A percentile compares a stretch with the other conserved stretches of the same genome.
These are phyloP conservation scores for Pseudomyrmex pallidus DNA, from an alignment of 1,140 invertebrate genomes.

Conservation along the genomic window DNA sequence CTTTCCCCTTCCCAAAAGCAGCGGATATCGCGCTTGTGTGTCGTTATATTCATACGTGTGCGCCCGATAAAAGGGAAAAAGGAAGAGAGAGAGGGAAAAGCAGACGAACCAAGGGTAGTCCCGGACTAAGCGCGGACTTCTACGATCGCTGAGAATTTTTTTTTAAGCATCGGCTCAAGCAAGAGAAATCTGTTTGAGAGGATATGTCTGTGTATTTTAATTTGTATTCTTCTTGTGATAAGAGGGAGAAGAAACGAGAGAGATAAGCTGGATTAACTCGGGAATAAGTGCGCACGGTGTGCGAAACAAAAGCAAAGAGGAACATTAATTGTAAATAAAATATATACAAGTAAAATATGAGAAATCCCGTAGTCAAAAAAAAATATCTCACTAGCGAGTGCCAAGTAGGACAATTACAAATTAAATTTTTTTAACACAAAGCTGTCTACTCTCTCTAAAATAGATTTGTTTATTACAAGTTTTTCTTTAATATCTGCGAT, in stretches of 20 bases:
- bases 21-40: constrained; percentile 66
- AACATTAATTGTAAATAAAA: constrained; percentile 1
- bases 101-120: constrained; percentile 7
- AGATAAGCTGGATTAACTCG: constrained; percentile 40
- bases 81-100: not conserved
- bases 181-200: constrained; percentile 31
- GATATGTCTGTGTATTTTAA: constrained; percentile 35
- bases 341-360: not conserved
- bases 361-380: not conserved
- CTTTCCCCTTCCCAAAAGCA: constrained; percentile 38
- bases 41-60: constrained; percentile 57
- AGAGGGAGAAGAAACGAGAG: constrained; percentile 10
- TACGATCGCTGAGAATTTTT: constrained; percentile 24
- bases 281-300: not conserved
- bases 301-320: constrained; percentile 1
- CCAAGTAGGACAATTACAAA: too few relatives aligned
- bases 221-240: constrained; percentile 33
- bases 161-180: constrained; percentile 13
- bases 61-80: constrained; percentile 38
- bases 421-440: too few relatives aligned
- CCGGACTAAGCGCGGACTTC: not conserved
- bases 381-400: not conserved
- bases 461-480: too few relatives aligned
- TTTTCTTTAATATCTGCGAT: too few relatives aligned
- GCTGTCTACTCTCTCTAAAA: too few relatives aligned